Evolutionary conservation across 1,140 invertebrate species (phyloP), one percentile per base, ranked within the genome.

Genomic region (Harlomillsia oculata): DNA sequence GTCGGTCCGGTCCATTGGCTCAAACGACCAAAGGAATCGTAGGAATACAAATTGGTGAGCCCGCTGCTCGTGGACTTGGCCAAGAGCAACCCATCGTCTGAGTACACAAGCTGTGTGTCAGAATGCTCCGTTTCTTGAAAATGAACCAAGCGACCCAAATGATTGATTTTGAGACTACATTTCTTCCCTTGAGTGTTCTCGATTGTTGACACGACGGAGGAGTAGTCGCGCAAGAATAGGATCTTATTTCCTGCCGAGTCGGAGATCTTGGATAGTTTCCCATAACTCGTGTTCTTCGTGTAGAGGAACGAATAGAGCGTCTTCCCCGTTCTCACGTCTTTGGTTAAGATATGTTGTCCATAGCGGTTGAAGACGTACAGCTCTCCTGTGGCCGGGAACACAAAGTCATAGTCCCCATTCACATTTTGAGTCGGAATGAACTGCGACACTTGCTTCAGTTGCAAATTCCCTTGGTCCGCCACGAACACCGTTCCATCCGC

Each of bases 271-370:
- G 85, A 89, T 20, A 98, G 74, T 70, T 92, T 91, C 1, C 93
- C 93, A 67, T 94, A 93, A 68, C 88, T 92, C 2, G 91, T 95
- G 67, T 97, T 97, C 69, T 96, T 95, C 18, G 86, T 94, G 72
- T 98, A 97, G 1, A 93, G 77, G 75, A 97, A 97, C 25, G 89
- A 88, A 70, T 96, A 97, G 66, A 90, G 80, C 1, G 84, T 87
- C 74, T 90, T 88, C 23, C 87, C 87, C 1, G 91, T 94, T 34
- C 91, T 86, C 36, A 96, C 75, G 71, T 95, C 90, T 70, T 89
- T 89, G 0, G 93, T 97, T 3, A 84, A 83, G 20, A 89, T 85
- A 70, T 97, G 93, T 71, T 97, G 92, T 0, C 94, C 94, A 68
- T 95, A 93, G 11, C 86, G 78, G 64, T 80, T 80, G 69, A 98